Evolutionary conservation across 2,888 invertebrate species (phyloP).

Genomic region (Ptychoptera albimana): DNA sequence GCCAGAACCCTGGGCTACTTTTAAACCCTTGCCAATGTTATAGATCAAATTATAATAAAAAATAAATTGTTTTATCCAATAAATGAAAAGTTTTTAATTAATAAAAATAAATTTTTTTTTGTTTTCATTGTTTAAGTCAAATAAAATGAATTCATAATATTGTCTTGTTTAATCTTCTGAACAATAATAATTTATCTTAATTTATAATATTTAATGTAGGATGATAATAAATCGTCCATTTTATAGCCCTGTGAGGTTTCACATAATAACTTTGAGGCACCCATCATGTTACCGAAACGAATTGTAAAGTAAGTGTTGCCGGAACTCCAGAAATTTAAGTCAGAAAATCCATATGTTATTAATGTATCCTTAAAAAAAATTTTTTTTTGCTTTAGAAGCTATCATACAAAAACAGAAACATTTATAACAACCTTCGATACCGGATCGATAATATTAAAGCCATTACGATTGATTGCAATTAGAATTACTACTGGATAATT

Average conservation of each 20-base stretch:
- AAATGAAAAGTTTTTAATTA: too few species aligned
- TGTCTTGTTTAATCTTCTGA: too few species aligned
- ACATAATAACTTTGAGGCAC: conserved; percentile 74
- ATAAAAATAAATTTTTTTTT: too few species aligned
- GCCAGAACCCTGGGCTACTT: conserved; percentile 16
- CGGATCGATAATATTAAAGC: conserved; percentile 79
- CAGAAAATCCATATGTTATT: conserved; percentile 70
- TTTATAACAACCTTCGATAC: conserved; percentile 68
- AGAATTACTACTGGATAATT: conserved; percentile 72
- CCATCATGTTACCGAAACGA: conserved; percentile 87
- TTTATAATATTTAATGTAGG: conserved; percentile 51
- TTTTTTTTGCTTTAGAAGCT: conserved; percentile 1
- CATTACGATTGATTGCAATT: conserved; percentile 80
- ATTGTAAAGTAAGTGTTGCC: conserved; percentile 91
- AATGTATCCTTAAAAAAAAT: conserved; percentile 51
- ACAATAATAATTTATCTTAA: not conserved
- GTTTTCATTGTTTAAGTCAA: too few species aligned
- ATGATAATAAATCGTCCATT: conserved; percentile 90
- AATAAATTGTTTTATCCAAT: too few species aligned
- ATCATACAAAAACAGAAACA: not conserved
- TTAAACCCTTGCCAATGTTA: too few species aligned
- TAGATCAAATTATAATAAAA: too few species aligned
- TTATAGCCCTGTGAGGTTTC: conserved; percentile 90
- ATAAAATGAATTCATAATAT: too few species aligned
- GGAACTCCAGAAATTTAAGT: conserved; percentile 88